Conservation (phyloP, 2,797 vertebrate genomes). For the Labeo calbasu region DNA sequence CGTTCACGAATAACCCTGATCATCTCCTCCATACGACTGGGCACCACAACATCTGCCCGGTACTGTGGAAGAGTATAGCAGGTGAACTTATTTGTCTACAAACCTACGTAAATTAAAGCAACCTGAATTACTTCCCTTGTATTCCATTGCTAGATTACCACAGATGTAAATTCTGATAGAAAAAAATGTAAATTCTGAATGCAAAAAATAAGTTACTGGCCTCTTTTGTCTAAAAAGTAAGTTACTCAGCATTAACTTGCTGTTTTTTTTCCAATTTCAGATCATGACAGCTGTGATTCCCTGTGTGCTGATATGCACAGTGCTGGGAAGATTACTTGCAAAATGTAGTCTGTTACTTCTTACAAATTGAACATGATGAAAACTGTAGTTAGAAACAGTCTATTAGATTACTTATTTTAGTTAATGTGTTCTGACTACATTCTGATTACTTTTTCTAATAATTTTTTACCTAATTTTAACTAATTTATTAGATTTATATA, state of each 20-base stretch:
- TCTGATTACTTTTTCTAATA: too few relatives aligned
- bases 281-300: neutral
- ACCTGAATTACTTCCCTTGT: neutral
- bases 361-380: too few relatives aligned
- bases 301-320: neutral
- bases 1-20: constrained; percentile 74
- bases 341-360: too few relatives aligned
- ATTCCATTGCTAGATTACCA: neutral
- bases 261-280: neutral
- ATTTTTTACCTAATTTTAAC: too few relatives aligned
- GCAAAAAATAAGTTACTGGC: neutral
- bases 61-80: constrained; percentile 73
- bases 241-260: neutral
- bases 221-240: too few relatives aligned
- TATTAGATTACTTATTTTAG: neutral
- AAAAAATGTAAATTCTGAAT: neutral
- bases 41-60: constrained; percentile 86
- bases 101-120: neutral
- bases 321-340: too few relatives aligned
- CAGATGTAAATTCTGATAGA: neutral
- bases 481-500: too few relatives aligned
- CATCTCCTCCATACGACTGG: constrained; percentile 85
- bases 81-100: neutral
- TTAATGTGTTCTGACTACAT: neutral
- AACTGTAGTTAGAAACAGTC: neutral